Evolutionary conservation across 2,888 invertebrate species (phyloP).

Genomic region (Suillia variegata): DNA sequence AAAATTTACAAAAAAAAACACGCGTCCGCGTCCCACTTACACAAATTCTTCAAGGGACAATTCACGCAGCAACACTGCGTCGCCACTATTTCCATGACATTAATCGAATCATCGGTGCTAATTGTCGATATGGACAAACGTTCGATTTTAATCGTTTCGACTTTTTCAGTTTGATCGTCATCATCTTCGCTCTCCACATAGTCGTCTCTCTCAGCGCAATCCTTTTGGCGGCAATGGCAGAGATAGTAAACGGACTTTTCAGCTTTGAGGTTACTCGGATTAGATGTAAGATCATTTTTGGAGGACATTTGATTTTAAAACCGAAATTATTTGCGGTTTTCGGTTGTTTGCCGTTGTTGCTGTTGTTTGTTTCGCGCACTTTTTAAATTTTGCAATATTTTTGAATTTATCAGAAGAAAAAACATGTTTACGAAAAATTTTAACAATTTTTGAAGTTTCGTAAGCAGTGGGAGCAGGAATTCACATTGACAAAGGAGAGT

Average conservation of each 20-base stretch:
- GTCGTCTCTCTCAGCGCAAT: slow-evolving; percentile 27
- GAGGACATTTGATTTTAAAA: neutral
- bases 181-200: slow-evolving; percentile 29
- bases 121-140: neutral
- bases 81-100: slow-evolving; percentile 24
- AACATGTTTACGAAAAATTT: neutral
- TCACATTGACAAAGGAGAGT: too few species aligned
- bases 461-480: too few species aligned
- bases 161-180: slow-evolving; percentile 18
- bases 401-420: neutral
- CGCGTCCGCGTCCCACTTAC: slow-evolving; percentile 46
- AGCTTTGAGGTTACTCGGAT: neutral
- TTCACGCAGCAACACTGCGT: slow-evolving; percentile 51
- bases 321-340: too few species aligned
- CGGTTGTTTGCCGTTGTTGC: too few species aligned
- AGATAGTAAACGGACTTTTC: slow-evolving; percentile 32
- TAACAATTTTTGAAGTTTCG: neutral
- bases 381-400: slow-evolving; percentile 5
- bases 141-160: slow-evolving; percentile 32
- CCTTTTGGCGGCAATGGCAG: slow-evolving; percentile 33
- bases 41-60: slow-evolving; percentile 52
- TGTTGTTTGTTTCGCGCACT: neutral
- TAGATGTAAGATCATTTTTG: neutral
- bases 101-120: neutral
- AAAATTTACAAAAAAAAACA: neutral